Percentiles rank a stretch among this genome's conserved stretches.
These are phyloP conservation scores for Solen grandis DNA, from an alignment of 1,140 invertebrate genomes.

Conservation along the genomic window DNA sequence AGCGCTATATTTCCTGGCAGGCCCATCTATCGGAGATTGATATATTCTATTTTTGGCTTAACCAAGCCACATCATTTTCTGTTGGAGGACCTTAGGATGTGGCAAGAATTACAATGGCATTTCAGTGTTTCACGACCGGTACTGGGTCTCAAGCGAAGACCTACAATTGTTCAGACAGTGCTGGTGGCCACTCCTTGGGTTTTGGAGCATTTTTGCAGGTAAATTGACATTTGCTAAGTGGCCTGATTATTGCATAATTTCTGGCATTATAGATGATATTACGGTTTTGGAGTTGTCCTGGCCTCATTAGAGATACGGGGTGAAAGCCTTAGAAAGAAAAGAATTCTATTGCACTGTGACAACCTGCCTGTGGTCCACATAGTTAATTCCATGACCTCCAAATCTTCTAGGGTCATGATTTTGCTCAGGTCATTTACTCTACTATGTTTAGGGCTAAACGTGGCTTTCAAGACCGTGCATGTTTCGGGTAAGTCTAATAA, in stretches of 20 bases:
- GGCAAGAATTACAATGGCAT: background rate
- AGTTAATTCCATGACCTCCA: too few relatives aligned
- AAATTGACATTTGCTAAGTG: conserved; percentile 6
- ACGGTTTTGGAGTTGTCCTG: conserved; percentile 26
- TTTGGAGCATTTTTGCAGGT: background rate
- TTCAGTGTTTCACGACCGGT: background rate
- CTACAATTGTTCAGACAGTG: background rate
- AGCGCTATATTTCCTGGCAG: background rate
- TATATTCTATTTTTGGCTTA: background rate
- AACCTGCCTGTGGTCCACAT: too few relatives aligned
- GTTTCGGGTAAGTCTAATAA: too few relatives aligned
- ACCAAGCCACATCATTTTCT: conserved; percentile 12
- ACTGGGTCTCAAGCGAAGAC: background rate
- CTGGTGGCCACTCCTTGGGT: background rate
- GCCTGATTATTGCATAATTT: background rate
- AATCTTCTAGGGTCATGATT: too few relatives aligned
- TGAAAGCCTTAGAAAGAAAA: background rate
- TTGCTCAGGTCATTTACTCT: too few relatives aligned
- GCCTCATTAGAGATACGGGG: background rate
- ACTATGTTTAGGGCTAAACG: too few relatives aligned
- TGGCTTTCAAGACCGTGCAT: too few relatives aligned
- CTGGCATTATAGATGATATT: conserved; percentile 2
- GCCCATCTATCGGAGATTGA: background rate
- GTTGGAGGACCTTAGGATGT: background rate
- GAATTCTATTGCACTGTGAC: background rate